Evolutionary conservation across 2,888 invertebrate species (phyloP).

Genomic region (Acrocera orbiculus): DNA sequence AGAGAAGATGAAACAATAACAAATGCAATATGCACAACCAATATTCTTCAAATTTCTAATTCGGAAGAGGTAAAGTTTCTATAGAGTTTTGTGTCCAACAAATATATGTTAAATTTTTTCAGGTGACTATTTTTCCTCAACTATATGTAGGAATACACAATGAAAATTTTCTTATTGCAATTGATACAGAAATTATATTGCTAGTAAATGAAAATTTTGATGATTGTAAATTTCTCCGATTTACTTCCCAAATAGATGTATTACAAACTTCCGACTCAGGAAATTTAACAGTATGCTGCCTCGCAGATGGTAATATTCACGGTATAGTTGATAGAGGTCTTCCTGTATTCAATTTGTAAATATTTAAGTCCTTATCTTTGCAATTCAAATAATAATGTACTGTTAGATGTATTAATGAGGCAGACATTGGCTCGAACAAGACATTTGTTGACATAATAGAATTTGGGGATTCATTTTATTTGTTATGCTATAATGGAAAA

Average conservation of each 20-base stretch:
- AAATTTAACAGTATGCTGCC: slow-evolving; percentile 24
- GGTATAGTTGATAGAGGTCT: slow-evolving; percentile 26
- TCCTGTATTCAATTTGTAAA: slow-evolving; percentile 22
- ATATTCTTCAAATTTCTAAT: no score
- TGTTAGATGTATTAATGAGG: slow-evolving; percentile 17
- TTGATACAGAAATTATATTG: slow-evolving; percentile 24
- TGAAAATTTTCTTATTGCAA: slow-evolving; percentile 24
- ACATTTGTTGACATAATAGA: slow-evolving; percentile 23
- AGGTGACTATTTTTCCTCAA: slow-evolving; percentile 23
- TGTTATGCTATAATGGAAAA: slow-evolving; percentile 24
- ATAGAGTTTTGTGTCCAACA: background rate
- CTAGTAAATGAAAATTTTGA: slow-evolving; percentile 26
- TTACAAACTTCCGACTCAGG: slow-evolving; percentile 23
- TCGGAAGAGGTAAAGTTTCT: no score
- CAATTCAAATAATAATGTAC: slow-evolving; percentile 1
- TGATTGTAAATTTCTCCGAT: slow-evolving; percentile 24
- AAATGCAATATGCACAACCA: no score
- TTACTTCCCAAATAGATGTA: slow-evolving; percentile 22
- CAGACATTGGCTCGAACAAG: slow-evolving; percentile 16
- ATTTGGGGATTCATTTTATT: slow-evolving; percentile 17
- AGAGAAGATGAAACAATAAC: no score
- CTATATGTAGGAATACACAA: slow-evolving; percentile 23
- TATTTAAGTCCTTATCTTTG: background rate
- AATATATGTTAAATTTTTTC: background rate
- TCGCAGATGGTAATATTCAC: slow-evolving; percentile 26